Evolutionary conservation across 2,113 vertebrate species (phyloP), one percentile per base, ranked within the genome.

Genomic region (Excalfactoria chinensis): DNA sequence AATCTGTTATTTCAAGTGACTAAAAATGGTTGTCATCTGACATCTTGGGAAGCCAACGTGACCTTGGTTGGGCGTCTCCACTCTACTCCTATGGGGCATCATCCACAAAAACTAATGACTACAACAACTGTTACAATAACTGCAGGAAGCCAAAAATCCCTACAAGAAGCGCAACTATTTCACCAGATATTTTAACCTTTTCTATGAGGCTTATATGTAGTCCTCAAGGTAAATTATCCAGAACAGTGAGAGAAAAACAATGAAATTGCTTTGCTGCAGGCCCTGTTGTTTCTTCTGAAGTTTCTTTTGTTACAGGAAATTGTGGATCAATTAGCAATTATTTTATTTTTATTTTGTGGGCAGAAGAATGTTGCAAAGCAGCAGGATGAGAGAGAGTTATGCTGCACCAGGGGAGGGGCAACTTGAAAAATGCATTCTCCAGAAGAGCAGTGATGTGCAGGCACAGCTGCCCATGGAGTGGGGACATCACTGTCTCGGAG

Each of bases 251-350:
- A 92, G 70, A 48, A 30, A 35, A 1, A 5, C 66, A 94, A 93
- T 90, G 78, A 93, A 84, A 93, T 34, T 92, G 64, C 71, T 75
- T 94, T 16, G 80, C 95, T 84, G 85, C 68, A 13, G 81, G 86
- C 84, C 68, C 56, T 74, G 46, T 9, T 63, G 55, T 55, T 72
- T 63, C 67, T 48, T 66, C 6, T 6, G 2, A 51, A 49, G 84
- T 79, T 96, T 53, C 88, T 95, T 94, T 78, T 88, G 79, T 85
- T 58, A 76, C 0, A 83, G 71, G 46, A 92, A 93, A 92, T 89
- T 13, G 55, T 21, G 37, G 67, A 49, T 70, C 34, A 77, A 55
- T 83, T 51, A 73, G 56, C 14, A 17, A 32, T 73, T 62, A 41
- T 0, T 60, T n/a, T n/a, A n/a, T n/a, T 53, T 48, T 20, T 53